Conservation (phyloP, 1,140 invertebrate genomes). For the Sycobia sp. region DNA sequence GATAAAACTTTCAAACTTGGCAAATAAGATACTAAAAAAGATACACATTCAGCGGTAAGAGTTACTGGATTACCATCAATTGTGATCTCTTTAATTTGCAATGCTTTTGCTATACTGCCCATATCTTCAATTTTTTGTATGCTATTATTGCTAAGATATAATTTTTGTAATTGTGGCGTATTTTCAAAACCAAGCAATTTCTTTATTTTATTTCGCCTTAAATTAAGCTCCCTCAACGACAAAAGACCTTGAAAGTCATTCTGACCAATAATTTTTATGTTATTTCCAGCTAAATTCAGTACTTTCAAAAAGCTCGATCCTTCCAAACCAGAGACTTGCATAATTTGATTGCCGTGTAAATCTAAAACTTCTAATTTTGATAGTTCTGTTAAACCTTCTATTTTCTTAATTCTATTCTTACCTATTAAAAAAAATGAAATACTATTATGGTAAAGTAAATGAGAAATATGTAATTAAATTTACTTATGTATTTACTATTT, state of each 20-base stretch:
- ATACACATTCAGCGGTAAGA: constrained; percentile 73
- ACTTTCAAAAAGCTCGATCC: constrained; percentile 77
- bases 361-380: constrained; percentile 85
- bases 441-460: background rate
- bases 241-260: constrained; percentile 77
- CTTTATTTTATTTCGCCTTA: constrained; percentile 82
- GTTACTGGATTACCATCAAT: constrained; percentile 87
- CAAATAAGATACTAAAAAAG: constrained; percentile 79
- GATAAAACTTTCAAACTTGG: constrained; percentile 73
- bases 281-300: constrained; percentile 89
- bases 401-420: constrained; percentile 77
- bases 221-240: constrained; percentile 82
- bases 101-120: constrained; percentile 74
- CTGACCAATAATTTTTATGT: constrained; percentile 74
- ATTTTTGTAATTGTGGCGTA: constrained; percentile 78
- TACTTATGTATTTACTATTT: background rate
- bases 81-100: constrained; percentile 77
- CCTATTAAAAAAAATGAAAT: constrained; percentile 5
- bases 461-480: background rate
- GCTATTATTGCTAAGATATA: constrained; percentile 87
- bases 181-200: constrained; percentile 81
- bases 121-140: constrained; percentile 84
- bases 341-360: constrained; percentile 87
- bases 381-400: constrained; percentile 74
- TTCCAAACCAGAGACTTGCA: constrained; percentile 68